Base-by-base conservation (phyloP, 2,888 invertebrate species). In the Hoplodrina ambigua region DNA sequence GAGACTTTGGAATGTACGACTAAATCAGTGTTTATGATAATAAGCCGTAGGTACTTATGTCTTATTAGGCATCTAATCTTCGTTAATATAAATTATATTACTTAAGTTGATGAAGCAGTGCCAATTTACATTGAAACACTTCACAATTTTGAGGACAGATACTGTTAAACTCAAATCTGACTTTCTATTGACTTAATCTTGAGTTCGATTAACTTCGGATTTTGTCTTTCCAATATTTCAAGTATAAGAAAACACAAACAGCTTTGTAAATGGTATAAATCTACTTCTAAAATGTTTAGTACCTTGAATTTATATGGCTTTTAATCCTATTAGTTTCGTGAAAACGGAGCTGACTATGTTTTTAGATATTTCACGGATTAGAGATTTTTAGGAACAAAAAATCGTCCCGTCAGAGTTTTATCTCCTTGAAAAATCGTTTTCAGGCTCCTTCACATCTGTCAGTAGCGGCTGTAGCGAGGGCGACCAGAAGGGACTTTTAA, bases 371-470 rank as follows among this genome's bases (percentile, higher is more conserved):
- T 68, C 37, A 72, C 59, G 68, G 54, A 68, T 76, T 72, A 72
- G 53, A 53, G 50, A 52, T 46, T 72, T 56, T 66, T 15, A 8
- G 52, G 19, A 60, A 53, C 49, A 53, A 78, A 63, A 72, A 63
- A 44, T 60, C 52, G 44, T 56, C 73, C 55, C n/a, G 49, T 17
- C 59, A 20, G 37, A 8, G 59, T 61, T 62, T 67, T 67, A 78
- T 78, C 76, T 72, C 25, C 49, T 15, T 57, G 56, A 78, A 72
- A 76, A 72, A 57, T 78, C 49, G 58, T 68, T 72, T 62, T 49
- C 52, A 67, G 33, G 6, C 59, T 59, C 50, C 49, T 60, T 56
- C 55, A 50, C 73, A 78, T 76, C 53, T 60, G 49, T 76, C 62
- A 78, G 72, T 44, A 67, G 72, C 41, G 25, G 53, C 52, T 66